These are phyloP conservation scores for Blastobasis adustella DNA, from an alignment of 2,888 invertebrate species.

Conservation along the genomic window DNA sequence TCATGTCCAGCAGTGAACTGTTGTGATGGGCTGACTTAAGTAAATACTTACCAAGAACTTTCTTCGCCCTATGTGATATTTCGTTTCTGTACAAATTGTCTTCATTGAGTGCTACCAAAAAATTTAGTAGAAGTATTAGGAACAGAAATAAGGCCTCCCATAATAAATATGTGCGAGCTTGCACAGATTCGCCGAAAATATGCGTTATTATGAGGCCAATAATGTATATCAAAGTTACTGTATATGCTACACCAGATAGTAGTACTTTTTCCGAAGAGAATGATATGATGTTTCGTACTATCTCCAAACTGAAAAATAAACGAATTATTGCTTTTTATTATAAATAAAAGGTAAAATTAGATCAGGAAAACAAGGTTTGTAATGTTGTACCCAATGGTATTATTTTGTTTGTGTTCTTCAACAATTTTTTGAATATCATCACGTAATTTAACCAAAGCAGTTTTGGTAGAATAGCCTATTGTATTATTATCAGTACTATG, in stretches of 20 bases:
- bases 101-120: constrained; percentile 62
- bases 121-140: constrained; percentile 55
- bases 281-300: constrained; percentile 55
- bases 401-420: constrained; percentile 76
- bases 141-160: constrained; percentile 64
- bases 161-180: constrained; percentile 54
- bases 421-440: constrained; percentile 80
- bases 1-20: too few relatives aligned
- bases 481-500: constrained; percentile 8
- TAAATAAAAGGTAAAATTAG: too few relatives aligned
- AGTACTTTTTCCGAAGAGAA: constrained; percentile 65
- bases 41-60: constrained; percentile 55
- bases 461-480: constrained; percentile 78
- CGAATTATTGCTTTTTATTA: neutral
- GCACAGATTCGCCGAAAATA: constrained; percentile 51
- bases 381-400: constrained; percentile 50
- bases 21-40: too few relatives aligned
- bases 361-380: too few relatives aligned
- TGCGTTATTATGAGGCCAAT: constrained; percentile 55
- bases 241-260: constrained; percentile 60
- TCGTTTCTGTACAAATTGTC: constrained; percentile 68
- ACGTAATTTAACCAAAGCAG: constrained; percentile 80
- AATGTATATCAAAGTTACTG: constrained; percentile 54
- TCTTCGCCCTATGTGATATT: constrained; percentile 67
- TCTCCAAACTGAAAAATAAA: constrained; percentile 42